A percentile compares a stretch with the other conserved stretches of the same genome.
Conservation (phyloP, 2,888 invertebrate species). For the Hirtodrosophila histrioides region DNA sequence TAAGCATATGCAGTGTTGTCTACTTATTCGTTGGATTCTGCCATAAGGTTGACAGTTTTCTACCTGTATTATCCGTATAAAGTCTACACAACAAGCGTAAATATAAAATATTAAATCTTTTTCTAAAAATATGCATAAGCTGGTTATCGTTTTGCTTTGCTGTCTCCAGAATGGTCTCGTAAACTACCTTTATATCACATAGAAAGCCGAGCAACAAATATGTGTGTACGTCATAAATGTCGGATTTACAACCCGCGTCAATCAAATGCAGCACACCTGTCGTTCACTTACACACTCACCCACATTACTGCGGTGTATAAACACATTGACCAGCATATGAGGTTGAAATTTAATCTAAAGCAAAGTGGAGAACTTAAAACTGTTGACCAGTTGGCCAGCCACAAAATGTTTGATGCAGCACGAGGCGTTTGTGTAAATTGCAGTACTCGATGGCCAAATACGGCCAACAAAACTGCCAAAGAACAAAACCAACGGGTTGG, state of each 20-base stretch:
- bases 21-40: no score
- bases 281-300: no score
- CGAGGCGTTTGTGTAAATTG: conserved; percentile 93
- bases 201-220: no score
- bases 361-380: conserved; percentile 47
- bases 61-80: no score
- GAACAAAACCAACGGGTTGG: conserved; percentile 92
- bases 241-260: conserved; percentile 12
- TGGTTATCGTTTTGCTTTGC: no score
- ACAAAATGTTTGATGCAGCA: conserved; percentile 90
- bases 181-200: no score
- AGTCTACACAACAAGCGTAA: no score
- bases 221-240: conserved; percentile 17
- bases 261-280: conserved; percentile 12
- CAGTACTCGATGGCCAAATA: conserved; percentile 94
- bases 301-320: conserved; percentile 87
- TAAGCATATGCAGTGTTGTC: no score
- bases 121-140: no score
- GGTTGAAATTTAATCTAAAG: conserved; percentile 87
- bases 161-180: no score
- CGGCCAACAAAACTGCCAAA: conserved; percentile 90
- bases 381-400: conserved; percentile 86
- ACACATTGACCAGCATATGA: conserved; percentile 92
- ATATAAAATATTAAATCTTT: no score
- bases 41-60: no score